A percentile compares a stretch with the other conserved stretches of the same genome.
phyloP scores from a whole-genome alignment of 1,140 invertebrate genomes.

The Caenorhabditis latens region DNA sequence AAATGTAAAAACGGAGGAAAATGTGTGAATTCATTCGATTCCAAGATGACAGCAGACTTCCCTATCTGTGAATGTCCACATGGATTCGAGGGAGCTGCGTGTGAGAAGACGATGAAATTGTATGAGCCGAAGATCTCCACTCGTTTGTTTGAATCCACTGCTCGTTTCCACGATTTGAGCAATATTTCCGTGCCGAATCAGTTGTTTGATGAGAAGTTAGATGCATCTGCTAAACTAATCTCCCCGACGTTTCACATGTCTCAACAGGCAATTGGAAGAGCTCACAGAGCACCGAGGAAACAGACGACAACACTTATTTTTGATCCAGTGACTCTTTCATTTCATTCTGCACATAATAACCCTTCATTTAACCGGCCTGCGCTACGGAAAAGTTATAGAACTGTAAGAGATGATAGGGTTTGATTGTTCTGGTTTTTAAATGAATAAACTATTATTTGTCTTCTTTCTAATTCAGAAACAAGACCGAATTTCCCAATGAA shows the following conservation, averaged over 20 bases:
- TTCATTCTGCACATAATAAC: slow-evolving; percentile 12
- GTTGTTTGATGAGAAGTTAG: background rate
- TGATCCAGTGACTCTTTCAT: slow-evolving; percentile 41
- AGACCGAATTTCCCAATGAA: background rate
- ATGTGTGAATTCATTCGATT: slow-evolving; percentile 47
- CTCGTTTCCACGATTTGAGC: slow-evolving; percentile 39
- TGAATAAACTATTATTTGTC: background rate
- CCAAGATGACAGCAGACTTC: slow-evolving; percentile 19
- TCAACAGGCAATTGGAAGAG: slow-evolving; percentile 28
- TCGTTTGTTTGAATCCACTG: slow-evolving; percentile 33
- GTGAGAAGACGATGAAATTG: slow-evolving; percentile 23
- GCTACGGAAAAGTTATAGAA: background rate
- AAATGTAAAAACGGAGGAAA: slow-evolving; percentile 31
- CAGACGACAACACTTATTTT: slow-evolving; percentile 12
- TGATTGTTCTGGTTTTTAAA: background rate
- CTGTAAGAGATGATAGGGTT: background rate
- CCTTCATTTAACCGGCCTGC: background rate
- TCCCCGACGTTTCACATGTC: background rate
- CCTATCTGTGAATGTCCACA: slow-evolving; percentile 27
- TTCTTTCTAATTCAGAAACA: background rate
- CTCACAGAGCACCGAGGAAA: slow-evolving; percentile 9
- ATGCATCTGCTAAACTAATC: background rate
- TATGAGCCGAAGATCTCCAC: slow-evolving; percentile 28
- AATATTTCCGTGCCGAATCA: slow-evolving; percentile 31
- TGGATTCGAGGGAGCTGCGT: slow-evolving; percentile 30